Evolutionary conservation across 2,113 vertebrate genomes (phyloP).

Genomic region (Sturnus vulgaris): DNA sequence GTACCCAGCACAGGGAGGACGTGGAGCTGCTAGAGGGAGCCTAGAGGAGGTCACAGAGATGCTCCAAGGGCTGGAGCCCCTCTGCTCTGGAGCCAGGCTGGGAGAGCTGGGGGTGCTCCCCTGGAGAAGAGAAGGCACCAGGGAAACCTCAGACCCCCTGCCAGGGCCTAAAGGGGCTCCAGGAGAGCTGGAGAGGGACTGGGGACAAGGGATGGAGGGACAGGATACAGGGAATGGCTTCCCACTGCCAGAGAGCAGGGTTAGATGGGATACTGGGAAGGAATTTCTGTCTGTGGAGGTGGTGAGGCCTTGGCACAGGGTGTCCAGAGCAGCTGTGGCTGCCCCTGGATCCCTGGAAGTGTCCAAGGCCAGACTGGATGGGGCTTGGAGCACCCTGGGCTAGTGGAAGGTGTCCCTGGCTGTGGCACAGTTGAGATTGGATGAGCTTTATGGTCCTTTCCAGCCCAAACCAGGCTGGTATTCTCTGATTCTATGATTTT

Average conservation of each 20-base stretch:
- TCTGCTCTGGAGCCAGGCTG: background rate
- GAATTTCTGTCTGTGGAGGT: rapidly evolving
- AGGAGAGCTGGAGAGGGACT: background rate
- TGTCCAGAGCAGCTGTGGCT: background rate
- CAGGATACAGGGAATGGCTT: background rate
- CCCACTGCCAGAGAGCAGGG: background rate
- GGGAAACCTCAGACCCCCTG: background rate
- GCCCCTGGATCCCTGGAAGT: background rate
- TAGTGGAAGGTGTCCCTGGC: background rate
- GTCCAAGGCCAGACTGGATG: rapidly evolving
- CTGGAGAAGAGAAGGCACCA: background rate
- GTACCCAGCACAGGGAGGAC: background rate
- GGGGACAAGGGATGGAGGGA: background rate
- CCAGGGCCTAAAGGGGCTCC: background rate
- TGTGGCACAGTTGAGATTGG: rapidly evolving
- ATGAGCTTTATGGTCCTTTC: background rate
- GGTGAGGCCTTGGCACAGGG: rapidly evolving
- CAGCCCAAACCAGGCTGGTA: background rate
- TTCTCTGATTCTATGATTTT: background rate
- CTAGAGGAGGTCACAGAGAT: rapidly evolving
- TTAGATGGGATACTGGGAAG: rapidly evolving
- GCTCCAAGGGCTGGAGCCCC: background rate
- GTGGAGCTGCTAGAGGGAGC: rapidly evolving
- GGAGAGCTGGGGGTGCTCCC: background rate
- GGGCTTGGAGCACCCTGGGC: rapidly evolving